These are phyloP conservation scores for Nerophis ophidion DNA, from an alignment of 2,113 vertebrate genomes.

Conservation along the genomic window DNA sequence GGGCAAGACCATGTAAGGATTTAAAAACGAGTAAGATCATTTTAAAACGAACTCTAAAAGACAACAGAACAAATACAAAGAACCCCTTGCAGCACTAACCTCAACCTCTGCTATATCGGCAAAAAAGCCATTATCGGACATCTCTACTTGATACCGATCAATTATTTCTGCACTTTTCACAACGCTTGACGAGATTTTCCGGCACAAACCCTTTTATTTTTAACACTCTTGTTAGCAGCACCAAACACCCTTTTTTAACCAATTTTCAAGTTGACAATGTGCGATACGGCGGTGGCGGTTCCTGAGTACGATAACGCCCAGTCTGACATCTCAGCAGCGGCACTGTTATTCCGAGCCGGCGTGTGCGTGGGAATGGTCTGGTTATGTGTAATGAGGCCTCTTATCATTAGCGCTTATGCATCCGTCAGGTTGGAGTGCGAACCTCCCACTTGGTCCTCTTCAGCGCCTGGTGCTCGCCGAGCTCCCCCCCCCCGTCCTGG, in stretches of 20 bases:
- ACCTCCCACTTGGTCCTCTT: slow-evolving; percentile 51
- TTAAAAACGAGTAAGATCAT: too few species aligned
- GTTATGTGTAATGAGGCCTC: slow-evolving; percentile 56
- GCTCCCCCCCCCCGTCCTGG: slow-evolving; percentile 49
- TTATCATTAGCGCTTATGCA: slow-evolving; percentile 52
- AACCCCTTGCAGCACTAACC: too few species aligned
- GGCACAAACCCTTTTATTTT: too few species aligned
- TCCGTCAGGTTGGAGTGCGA: slow-evolving; percentile 47
- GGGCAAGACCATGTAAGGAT: too few species aligned
- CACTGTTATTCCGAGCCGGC: slow-evolving; percentile 26
- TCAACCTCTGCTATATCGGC: too few species aligned
- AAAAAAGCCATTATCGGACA: too few species aligned
- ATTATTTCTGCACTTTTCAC: too few species aligned
- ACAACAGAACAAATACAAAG: too few species aligned
- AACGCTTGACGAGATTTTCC: too few species aligned
- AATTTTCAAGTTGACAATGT: slow-evolving; percentile 4
- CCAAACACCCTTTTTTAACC: neutral
- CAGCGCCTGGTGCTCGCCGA: slow-evolving; percentile 42
- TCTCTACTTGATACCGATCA: too few species aligned
- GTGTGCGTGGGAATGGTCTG: slow-evolving; percentile 50
- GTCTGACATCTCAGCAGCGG: slow-evolving; percentile 17
- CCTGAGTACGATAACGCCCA: slow-evolving; percentile 21
- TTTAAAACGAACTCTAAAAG: too few species aligned
- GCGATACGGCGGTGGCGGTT: slow-evolving; percentile 5
- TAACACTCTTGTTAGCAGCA: neutral